Percentiles rank a stretch among this genome's conserved stretches.
Conservation (phyloP, 1,140 invertebrate species). For the Zaprionus camerounensis region DNA sequence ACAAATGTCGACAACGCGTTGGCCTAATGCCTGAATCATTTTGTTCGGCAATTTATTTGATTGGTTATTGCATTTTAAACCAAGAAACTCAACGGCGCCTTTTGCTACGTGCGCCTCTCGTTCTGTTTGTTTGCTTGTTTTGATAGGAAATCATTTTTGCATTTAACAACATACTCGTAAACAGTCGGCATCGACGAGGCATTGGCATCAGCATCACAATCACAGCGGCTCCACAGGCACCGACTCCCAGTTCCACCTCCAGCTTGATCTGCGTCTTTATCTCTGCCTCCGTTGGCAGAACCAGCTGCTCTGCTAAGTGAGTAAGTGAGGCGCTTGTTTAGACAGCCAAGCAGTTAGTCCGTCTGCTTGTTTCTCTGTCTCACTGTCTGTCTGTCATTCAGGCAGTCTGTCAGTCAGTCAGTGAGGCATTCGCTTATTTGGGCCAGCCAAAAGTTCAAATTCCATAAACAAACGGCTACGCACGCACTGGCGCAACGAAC, state of each 20-base stretch:
- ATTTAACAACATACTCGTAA: constrained; percentile 76
- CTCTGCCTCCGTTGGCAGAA: background rate
- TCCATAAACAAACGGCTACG: constrained; percentile 68
- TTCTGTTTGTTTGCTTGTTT: constrained; percentile 60
- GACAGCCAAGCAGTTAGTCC: constrained; percentile 20
- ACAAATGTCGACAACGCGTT: constrained; percentile 48
- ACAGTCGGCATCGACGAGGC: constrained; percentile 43
- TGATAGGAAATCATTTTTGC: constrained; percentile 82
- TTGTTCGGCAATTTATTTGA: constrained; percentile 81
- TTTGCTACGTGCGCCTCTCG: constrained; percentile 67
- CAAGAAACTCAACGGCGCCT: constrained; percentile 56
- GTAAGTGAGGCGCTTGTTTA: constrained; percentile 48
- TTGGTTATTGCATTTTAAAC: constrained; percentile 83
- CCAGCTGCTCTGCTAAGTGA: constrained; percentile 35
- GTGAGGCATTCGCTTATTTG: constrained; percentile 30
- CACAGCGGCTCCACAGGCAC: constrained; percentile 9
- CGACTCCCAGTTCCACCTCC: background rate
- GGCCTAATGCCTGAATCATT: constrained; percentile 78
- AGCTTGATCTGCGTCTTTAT: background rate
- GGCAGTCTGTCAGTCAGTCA: constrained; percentile 27
- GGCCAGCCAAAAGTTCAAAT: constrained; percentile 70
- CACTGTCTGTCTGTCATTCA: constrained; percentile 15
- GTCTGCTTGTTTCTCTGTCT: background rate
- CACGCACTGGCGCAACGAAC: constrained; percentile 47
- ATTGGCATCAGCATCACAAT: constrained; percentile 27